These are phyloP conservation scores for Apomyelois bistriatella DNA, from an alignment of 2,888 invertebrate genomes.

Conservation along the genomic window DNA sequence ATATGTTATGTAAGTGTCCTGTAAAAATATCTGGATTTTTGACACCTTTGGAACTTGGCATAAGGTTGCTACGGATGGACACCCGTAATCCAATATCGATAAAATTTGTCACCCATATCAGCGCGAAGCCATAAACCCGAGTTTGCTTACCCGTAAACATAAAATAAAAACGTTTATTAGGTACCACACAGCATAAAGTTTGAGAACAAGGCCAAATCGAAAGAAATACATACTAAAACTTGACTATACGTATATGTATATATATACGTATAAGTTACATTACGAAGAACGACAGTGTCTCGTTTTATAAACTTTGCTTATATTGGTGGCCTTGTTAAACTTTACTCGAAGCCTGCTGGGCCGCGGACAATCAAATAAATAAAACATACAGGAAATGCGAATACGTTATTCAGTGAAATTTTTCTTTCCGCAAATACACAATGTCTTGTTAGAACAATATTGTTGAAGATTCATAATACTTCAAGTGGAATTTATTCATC, in stretches of 20 bases:
- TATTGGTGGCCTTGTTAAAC: slow-evolving; percentile 50
- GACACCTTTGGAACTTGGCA: background rate
- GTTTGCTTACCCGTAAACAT: slow-evolving; percentile 55
- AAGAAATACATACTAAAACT: slow-evolving; percentile 54
- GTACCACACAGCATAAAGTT: slow-evolving; percentile 49
- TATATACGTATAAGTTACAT: slow-evolving; percentile 21
- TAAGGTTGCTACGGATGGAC: slow-evolving; percentile 24
- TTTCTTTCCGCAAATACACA: too few relatives aligned
- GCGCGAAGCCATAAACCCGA: slow-evolving; percentile 39
- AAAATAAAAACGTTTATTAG: slow-evolving; percentile 58
- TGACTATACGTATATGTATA: slow-evolving; percentile 37
- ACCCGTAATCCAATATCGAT: slow-evolving; percentile 43
- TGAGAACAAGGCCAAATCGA: slow-evolving; percentile 51
- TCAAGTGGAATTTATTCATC: too few relatives aligned
- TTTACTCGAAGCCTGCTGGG: slow-evolving; percentile 53
- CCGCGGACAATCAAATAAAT: slow-evolving; percentile 45
- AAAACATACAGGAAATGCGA: slow-evolving; percentile 11
- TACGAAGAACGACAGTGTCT: slow-evolving; percentile 39
- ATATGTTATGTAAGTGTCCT: too few relatives aligned
- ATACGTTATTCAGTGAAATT: slow-evolving; percentile 7
- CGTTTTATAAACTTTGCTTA: slow-evolving; percentile 54
- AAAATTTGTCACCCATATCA: slow-evolving; percentile 46
- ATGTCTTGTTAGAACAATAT: too few relatives aligned
- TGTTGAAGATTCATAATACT: too few relatives aligned
- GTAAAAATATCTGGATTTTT: too few relatives aligned